Evolutionary conservation across 2,888 invertebrate species (phyloP).

Genomic region (Drosophila birchii): DNA sequence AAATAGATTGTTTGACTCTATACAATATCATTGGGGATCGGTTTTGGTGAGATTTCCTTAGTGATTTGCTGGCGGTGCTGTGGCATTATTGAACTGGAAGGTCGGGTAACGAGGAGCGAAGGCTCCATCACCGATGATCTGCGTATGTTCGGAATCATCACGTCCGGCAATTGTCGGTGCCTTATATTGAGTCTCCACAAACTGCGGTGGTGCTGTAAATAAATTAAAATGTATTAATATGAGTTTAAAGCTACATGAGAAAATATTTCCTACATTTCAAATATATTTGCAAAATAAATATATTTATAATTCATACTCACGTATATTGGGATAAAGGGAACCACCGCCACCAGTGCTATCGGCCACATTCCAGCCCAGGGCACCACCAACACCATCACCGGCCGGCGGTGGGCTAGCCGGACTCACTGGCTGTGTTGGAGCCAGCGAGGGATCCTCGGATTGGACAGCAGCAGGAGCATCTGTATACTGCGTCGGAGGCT

Average conservation of each 20-base stretch:
- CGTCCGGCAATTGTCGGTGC: slow-evolving; percentile 88
- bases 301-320: slow-evolving; percentile 81
- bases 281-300: not conserved
- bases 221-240: not conserved
- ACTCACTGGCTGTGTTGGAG: slow-evolving; percentile 84
- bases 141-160: slow-evolving; percentile 87
- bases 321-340: slow-evolving; percentile 85
- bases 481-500: slow-evolving; percentile 82
- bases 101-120: slow-evolving; percentile 88
- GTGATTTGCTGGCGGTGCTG: slow-evolving; percentile 85
- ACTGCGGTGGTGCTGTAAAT: slow-evolving; percentile 88
- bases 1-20: slow-evolving; percentile 2
- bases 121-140: slow-evolving; percentile 85
- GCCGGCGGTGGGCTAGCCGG: slow-evolving; percentile 83
- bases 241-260: not conserved
- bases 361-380: slow-evolving; percentile 84
- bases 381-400: slow-evolving; percentile 82
- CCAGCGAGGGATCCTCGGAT: slow-evolving; percentile 82
- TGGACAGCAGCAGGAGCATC: slow-evolving; percentile 80
- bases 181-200: slow-evolving; percentile 87
- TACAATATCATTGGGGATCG: slow-evolving; percentile 8
- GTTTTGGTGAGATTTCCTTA: slow-evolving; percentile 52
- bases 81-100: slow-evolving; percentile 86
- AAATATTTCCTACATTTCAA: not conserved
- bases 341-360: slow-evolving; percentile 83